phyloP scores from a whole-genome alignment of 2,888 invertebrate species.

The Sarcophaga carnaria region DNA sequence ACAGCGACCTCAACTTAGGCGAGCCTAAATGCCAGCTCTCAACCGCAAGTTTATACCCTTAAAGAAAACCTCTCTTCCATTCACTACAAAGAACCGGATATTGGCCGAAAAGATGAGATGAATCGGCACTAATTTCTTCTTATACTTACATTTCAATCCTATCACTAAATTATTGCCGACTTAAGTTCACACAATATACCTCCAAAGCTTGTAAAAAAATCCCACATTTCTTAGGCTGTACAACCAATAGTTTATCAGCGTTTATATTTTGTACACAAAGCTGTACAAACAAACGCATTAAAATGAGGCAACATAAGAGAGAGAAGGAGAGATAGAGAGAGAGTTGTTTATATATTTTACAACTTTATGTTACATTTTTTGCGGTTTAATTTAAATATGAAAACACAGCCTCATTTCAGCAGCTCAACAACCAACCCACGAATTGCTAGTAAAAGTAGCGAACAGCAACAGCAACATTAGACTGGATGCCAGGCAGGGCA shows the following conservation, averaged over 20 bases:
- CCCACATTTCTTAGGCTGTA: not conserved
- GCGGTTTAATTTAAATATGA: slow-evolving; percentile 65
- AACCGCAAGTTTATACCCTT: too few relatives aligned
- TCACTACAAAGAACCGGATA: too few relatives aligned
- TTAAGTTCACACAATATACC: too few relatives aligned
- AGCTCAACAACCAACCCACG: slow-evolving; percentile 43
- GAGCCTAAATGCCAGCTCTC: too few relatives aligned
- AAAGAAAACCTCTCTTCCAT: too few relatives aligned
- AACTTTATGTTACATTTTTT: slow-evolving; percentile 59
- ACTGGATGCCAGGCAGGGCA: not conserved
- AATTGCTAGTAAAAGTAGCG: slow-evolving; percentile 17
- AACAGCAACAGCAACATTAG: slow-evolving; percentile 23
- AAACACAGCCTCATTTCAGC: slow-evolving; percentile 41
- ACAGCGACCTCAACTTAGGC: too few relatives aligned
- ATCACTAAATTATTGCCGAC: too few relatives aligned
- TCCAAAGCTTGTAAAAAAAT: too few relatives aligned
- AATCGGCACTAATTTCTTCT: too few relatives aligned
- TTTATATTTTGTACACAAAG: too few relatives aligned
- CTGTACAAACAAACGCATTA: slow-evolving; percentile 8
- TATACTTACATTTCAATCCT: too few relatives aligned
- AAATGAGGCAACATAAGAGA: slow-evolving; percentile 28
- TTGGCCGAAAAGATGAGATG: too few relatives aligned
- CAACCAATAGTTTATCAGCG: not conserved
- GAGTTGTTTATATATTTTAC: slow-evolving; percentile 46
- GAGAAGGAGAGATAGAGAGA: not conserved